Conservation (phyloP, 2,888 invertebrate genomes). For the Sympetrum striolatum region DNA sequence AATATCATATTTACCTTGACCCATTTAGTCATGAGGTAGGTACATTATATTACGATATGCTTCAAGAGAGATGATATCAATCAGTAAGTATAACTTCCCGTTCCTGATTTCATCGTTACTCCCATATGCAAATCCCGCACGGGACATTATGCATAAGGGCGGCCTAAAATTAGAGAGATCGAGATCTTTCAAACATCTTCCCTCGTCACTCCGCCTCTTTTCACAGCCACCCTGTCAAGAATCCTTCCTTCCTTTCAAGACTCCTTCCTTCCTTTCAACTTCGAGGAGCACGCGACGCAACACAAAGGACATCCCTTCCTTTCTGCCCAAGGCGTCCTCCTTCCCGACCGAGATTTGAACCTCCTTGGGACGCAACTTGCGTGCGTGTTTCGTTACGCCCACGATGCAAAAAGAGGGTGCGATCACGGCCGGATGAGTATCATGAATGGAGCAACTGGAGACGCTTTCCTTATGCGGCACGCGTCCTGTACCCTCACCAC, state of each 20-base stretch:
- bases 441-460: background rate
- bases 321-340: background rate
- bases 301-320: background rate
- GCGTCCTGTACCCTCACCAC: background rate
- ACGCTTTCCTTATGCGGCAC: background rate
- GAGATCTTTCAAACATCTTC: background rate
- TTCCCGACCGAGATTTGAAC: background rate
- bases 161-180: no score
- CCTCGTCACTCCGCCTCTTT: background rate
- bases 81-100: no score
- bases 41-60: no score
- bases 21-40: no score
- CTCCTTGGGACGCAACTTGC: background rate
- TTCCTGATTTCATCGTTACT: no score
- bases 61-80: no score
- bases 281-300: background rate
- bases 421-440: background rate
- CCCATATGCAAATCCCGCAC: no score
- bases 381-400: background rate
- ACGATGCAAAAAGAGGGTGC: background rate
- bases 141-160: no score
- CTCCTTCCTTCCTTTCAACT: background rate
- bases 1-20: no score
- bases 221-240: background rate
- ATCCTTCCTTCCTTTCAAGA: background rate